Evolutionary conservation across 2,113 vertebrate genomes (phyloP), one percentile per base, ranked within the genome.

Genomic region (Mus musculus): DNA sequence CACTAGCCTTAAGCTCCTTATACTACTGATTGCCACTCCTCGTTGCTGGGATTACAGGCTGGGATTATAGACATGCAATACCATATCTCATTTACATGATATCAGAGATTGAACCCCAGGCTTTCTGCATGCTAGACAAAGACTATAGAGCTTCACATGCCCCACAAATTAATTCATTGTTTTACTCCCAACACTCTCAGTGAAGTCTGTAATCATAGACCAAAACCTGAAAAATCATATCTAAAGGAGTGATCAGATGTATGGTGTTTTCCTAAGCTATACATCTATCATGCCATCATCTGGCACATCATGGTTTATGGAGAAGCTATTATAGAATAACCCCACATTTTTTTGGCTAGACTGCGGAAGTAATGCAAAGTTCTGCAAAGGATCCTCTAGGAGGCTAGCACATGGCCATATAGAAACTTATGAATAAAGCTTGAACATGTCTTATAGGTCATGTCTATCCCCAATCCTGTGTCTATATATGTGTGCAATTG

Each of bases 341-440:
- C 3, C 7, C 10, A 14, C 5, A 2, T n/a, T 49, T 59, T 24
- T 20, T 63, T 24, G 20, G 61, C 61, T 63, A 63, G 61, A 63
- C 1, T 0, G 0, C 5, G 5, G 9, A 61, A 33, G 30, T 4
- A 4, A 2, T 5, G 28, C 22, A 7, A 12, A 78, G 4, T 8
- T 3, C 16, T 49, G 22, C 12, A 39, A 46, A 14, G 17, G 17
- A 13, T 17, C 3, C n/a, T 59, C 7, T 5, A 49, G 10, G 12
- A 26, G 42, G 52, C 17, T 52, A 52, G 56, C 6, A 22, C 8
- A 28, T 0, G 0, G 7, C 36, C 9, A 61, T 3, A 0, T 22
- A 14, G 61, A 2, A 59, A 75, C 4, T 1, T 39, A 7, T 20
- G 1, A 54, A 10, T 13, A 3, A 0, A 9, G 11, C 5, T 24